Evolutionary conservation across 2,113 vertebrate genomes (phyloP).

Genomic region (Misgurnus anguillicaudatus): DNA sequence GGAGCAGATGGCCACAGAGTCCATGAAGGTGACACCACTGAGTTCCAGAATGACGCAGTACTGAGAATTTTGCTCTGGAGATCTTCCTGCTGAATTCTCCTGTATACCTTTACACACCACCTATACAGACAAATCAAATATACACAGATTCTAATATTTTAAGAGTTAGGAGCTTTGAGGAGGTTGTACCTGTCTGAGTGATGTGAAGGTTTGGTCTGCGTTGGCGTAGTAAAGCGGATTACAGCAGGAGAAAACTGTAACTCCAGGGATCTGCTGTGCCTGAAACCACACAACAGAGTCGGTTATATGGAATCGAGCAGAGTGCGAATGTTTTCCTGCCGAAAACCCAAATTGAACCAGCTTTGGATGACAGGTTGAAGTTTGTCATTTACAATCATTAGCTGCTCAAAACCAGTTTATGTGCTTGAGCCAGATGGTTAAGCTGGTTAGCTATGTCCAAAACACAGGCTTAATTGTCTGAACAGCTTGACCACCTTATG

Average conservation of each 20-base stretch:
- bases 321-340: not conserved
- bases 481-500: not conserved
- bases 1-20: constrained; percentile 77
- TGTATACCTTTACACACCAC: constrained; percentile 25
- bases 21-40: constrained; percentile 77
- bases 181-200: constrained; percentile 70
- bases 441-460: not conserved
- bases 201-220: constrained; percentile 75
- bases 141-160: not conserved
- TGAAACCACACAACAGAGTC: constrained; percentile 52
- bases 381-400: no score
- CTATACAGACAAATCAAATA: constrained; percentile 27
- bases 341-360: not conserved
- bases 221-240: constrained; percentile 86
- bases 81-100: constrained; percentile 39
- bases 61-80: constrained; percentile 54
- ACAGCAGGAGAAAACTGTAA: constrained; percentile 83
- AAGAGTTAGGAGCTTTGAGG: not conserved
- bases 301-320: no score
- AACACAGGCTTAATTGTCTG: not conserved
- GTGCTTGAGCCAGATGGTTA: not conserved
- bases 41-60: constrained; percentile 80
- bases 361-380: no score
- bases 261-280: constrained; percentile 79
- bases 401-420: no score